These are phyloP conservation scores for Pantelozetes paolii DNA, from an alignment of 2,888 invertebrate species.

Conservation along the genomic window DNA sequence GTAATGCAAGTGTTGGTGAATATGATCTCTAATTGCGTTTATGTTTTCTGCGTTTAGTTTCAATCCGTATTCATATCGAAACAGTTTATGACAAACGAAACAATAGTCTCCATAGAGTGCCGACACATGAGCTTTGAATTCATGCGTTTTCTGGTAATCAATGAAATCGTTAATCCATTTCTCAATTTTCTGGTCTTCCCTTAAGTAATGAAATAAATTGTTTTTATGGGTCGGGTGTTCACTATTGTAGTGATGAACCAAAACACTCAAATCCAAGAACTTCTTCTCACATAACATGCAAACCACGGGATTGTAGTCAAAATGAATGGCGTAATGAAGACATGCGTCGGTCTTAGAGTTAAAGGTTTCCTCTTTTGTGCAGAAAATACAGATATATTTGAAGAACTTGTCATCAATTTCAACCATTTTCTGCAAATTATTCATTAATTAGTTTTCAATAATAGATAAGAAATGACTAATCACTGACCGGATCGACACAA, in stretches of 20 bases:
- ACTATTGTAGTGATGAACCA: background rate
- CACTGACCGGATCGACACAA: background rate
- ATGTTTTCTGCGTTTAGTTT: background rate
- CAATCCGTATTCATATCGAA: background rate
- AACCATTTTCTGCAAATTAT: background rate
- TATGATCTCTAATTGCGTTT: background rate
- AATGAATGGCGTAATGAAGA: slow-evolving; percentile 20
- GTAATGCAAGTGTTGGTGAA: slow-evolving; percentile 24
- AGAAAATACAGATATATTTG: slow-evolving; percentile 29
- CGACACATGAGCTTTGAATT: slow-evolving; percentile 4
- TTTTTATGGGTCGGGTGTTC: background rate
- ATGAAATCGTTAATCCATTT: slow-evolving; percentile 15
- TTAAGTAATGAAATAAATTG: slow-evolving; percentile 17
- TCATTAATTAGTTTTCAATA: too few species aligned
- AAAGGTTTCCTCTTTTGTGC: background rate
- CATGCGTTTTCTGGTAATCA: slow-evolving; percentile 16
- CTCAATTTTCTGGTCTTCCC: slow-evolving; percentile 16
- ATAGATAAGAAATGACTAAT: background rate
- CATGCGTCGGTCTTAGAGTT: background rate
- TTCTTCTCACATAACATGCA: background rate
- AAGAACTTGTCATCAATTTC: background rate
- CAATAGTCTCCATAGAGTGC: background rate
- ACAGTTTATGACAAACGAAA: slow-evolving; percentile 14
- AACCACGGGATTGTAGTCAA: slow-evolving; percentile 5
- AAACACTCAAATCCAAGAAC: slow-evolving; percentile 6